Conservation (phyloP, 2,888 invertebrate species). For the Chymomyza fuscimana region DNA sequence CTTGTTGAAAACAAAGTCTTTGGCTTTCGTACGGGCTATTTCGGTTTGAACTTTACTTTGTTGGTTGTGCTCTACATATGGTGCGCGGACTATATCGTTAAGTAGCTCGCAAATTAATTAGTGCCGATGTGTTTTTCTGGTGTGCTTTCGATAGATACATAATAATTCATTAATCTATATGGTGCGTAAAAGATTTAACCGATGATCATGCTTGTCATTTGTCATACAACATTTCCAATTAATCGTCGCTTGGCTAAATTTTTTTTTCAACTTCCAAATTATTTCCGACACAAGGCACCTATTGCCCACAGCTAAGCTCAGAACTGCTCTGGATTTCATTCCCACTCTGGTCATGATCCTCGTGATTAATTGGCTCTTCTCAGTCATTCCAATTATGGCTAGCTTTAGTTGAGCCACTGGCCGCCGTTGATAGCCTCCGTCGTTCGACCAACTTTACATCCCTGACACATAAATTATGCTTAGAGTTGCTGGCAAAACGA, state of each 20-base stretch:
- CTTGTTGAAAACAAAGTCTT: constrained; percentile 51
- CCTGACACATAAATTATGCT: constrained; percentile 88
- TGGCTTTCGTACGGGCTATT: constrained; percentile 45
- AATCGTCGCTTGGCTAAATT: no score
- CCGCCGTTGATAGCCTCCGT: constrained; percentile 45
- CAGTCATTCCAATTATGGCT: constrained; percentile 62
- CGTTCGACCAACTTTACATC: constrained; percentile 87
- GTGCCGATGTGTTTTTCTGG: constrained; percentile 6
- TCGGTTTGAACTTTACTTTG: constrained; percentile 5
- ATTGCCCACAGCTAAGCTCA: background rate
- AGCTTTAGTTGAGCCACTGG: constrained; percentile 22
- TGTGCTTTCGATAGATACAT: constrained; percentile 24
- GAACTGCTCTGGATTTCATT: background rate
- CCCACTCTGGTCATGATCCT: constrained; percentile 12
- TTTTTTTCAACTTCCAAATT: no score
- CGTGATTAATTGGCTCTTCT: constrained; percentile 22
- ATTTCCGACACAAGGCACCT: background rate
- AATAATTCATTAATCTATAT: background rate
- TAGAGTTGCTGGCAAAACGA: constrained; percentile 90
- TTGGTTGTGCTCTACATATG: background rate
- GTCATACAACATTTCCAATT: no score
- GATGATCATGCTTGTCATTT: background rate
- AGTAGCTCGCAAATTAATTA: background rate
- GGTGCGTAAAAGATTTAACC: background rate
- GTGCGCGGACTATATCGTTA: background rate